Conservation (phyloP, 2,113 vertebrate species). For the Capreolus pygargus region DNA sequence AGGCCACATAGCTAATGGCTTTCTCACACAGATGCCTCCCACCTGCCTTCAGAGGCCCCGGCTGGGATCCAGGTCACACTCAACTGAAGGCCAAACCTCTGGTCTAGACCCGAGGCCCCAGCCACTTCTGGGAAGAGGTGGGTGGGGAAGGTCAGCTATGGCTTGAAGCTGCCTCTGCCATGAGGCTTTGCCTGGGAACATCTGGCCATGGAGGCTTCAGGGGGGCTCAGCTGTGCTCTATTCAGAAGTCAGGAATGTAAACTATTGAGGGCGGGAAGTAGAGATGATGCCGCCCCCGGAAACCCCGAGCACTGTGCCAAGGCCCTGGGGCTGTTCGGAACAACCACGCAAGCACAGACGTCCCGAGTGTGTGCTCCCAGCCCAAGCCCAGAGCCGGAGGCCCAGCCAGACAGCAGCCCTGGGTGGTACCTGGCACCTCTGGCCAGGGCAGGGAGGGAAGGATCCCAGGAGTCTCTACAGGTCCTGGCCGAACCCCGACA, state of each 20-base stretch:
- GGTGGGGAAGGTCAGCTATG: not conserved
- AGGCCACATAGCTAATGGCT: not conserved
- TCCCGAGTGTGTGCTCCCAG: not conserved
- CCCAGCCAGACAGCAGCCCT: not conserved
- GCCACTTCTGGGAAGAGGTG: not conserved
- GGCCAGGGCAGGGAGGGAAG: not conserved
- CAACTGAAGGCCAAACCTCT: not conserved
- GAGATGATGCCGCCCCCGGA: not conserved
- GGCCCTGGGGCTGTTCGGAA: not conserved
- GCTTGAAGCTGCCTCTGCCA: not conserved
- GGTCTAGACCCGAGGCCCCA: not conserved
- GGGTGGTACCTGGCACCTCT: not conserved
- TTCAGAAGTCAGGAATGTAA: conserved; percentile 65
- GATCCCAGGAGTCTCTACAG: conserved; percentile 30
- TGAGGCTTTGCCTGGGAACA: not conserved
- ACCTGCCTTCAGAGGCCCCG: not conserved
- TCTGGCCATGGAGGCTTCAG: not conserved
- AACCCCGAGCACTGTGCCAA: not conserved
- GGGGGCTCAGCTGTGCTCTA: conserved; percentile 52
- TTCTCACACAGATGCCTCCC: not conserved
- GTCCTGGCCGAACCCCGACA: conserved; percentile 57
- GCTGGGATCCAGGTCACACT: not conserved
- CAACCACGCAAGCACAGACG: not conserved
- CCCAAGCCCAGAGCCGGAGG: not conserved
- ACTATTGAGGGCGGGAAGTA: conserved; percentile 23